phyloP scores from a whole-genome alignment of 2,797 vertebrate genomes.

The Xyrichtys novacula region DNA sequence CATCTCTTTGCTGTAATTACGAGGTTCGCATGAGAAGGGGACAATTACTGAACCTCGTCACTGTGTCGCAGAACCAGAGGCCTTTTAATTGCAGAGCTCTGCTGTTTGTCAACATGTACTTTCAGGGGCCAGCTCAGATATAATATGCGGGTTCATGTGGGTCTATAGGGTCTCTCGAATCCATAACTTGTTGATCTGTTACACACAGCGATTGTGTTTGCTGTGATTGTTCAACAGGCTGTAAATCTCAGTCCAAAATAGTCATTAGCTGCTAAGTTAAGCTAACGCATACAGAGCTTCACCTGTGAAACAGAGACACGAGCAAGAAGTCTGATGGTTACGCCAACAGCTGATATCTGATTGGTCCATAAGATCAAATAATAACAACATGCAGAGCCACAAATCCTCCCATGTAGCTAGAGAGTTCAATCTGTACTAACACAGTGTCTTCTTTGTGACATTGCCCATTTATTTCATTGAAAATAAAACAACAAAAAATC shows the following conservation, averaged over 20 bases:
- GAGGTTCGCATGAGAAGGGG: constrained; percentile 57
- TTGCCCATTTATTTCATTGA: not conserved
- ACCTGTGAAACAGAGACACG: not conserved
- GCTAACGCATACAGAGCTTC: constrained; percentile 7
- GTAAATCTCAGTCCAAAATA: constrained; percentile 41
- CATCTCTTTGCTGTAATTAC: constrained; percentile 66
- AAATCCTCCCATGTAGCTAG: not conserved
- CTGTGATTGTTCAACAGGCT: not conserved
- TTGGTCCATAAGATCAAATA: not conserved
- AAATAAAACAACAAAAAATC: too few species aligned
- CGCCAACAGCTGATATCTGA: not conserved
- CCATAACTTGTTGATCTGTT: constrained; percentile 9
- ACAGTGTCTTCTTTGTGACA: too few species aligned
- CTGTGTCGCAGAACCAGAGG: constrained; percentile 36
- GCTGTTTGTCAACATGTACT: constrained; percentile 76
- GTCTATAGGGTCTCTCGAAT: constrained; percentile 16
- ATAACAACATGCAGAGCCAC: not conserved
- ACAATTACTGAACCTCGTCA: constrained; percentile 55
- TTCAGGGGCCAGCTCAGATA: constrained; percentile 49
- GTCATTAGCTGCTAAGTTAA: constrained; percentile 3
- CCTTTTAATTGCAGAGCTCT: constrained; percentile 70
- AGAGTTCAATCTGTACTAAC: too few species aligned
- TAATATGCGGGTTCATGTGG: constrained; percentile 52
- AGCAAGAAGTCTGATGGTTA: not conserved
- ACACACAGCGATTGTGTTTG: not conserved